These are phyloP conservation scores for Bergia sp. DNA, from an alignment of 92 coral and sea anemone species.

Conservation along the genomic window DNA sequence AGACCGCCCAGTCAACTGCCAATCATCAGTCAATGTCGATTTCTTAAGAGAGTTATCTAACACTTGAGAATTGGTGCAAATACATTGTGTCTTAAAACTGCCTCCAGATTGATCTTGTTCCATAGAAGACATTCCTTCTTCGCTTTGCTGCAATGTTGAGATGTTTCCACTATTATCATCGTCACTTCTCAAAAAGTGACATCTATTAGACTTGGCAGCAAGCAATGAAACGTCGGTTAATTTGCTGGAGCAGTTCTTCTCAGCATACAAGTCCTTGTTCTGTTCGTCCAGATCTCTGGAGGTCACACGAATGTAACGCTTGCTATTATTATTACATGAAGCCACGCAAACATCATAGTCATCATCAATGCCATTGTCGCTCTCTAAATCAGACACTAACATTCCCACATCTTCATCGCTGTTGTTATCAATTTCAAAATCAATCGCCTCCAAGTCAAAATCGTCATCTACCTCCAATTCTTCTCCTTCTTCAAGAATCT, in stretches of 20 bases:
- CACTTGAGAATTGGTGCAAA: not conserved
- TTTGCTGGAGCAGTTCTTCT: not conserved
- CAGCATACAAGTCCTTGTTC: not conserved
- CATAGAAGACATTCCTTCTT: not conserved
- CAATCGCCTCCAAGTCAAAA: slow-evolving; percentile 3
- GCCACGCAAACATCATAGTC: not conserved
- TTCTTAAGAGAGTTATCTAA: too few species aligned
- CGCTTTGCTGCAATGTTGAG: not conserved
- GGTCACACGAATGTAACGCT: slow-evolving; percentile 26
- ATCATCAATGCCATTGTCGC: not conserved
- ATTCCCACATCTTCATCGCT: slow-evolving; percentile 17
- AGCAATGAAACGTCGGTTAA: not conserved
- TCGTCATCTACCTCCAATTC: slow-evolving; percentile 14
- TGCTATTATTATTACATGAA: not conserved
- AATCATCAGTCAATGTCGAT: slow-evolving; percentile 1
- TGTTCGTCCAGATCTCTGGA: slow-evolving; percentile 19
- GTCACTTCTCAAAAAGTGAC: slow-evolving; percentile 8
- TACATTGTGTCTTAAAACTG: not conserved
- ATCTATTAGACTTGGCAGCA: not conserved
- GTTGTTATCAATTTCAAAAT: not conserved
- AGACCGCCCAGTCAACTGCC: not conserved
- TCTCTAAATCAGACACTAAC: slow-evolving; percentile 26
- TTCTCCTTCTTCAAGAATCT: slow-evolving; percentile 1
- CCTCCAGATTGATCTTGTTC: not conserved
- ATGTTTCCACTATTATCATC: not conserved